A percentile compares a stretch with the other conserved stretches of the same genome.
Evolutionary conservation across 1,140 invertebrate genomes (phyloP).

Genomic region (Drosophila virilis): DNA sequence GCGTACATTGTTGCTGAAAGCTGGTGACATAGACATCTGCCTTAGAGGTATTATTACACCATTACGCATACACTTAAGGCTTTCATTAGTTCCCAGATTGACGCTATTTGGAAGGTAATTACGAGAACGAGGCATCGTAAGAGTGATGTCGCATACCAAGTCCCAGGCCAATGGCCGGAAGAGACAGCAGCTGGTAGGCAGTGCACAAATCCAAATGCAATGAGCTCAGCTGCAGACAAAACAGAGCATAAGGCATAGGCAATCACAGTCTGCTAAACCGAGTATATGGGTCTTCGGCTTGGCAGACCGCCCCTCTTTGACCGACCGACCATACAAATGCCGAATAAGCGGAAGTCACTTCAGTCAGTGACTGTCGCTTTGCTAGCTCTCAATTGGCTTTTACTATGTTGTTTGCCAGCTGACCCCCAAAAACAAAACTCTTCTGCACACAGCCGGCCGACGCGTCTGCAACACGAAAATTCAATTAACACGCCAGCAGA

Average conservation of each 20-base stretch:
- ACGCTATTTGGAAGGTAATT: slow-evolving; percentile 79
- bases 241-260: slow-evolving; percentile 25
- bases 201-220: slow-evolving; percentile 58
- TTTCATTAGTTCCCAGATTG: slow-evolving; percentile 78
- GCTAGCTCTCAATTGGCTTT: slow-evolving; percentile 59
- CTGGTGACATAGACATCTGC: slow-evolving; percentile 42
- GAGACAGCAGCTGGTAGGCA: slow-evolving; percentile 39
- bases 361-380: slow-evolving; percentile 47
- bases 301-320: slow-evolving; percentile 40
- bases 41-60: slow-evolving; percentile 79
- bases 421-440: slow-evolving; percentile 49
- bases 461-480: slow-evolving; percentile 76
- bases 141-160: slow-evolving; percentile 9
- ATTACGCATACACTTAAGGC: slow-evolving; percentile 79
- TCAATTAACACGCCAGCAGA: slow-evolving; percentile 81
- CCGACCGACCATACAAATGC: neutral
- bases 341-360: slow-evolving; percentile 63
- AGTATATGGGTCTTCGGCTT: slow-evolving; percentile 63
- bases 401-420: slow-evolving; percentile 70
- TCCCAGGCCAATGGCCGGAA: slow-evolving; percentile 59
- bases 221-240: slow-evolving; percentile 51
- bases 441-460: slow-evolving; percentile 20
- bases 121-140: slow-evolving; percentile 23
- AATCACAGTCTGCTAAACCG: slow-evolving; percentile 44
- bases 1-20: slow-evolving; percentile 41